Percentiles rank a stretch among this genome's conserved stretches.
Conservation (phyloP, 2,113 vertebrate genomes). For the Crotalus helleri region DNA sequence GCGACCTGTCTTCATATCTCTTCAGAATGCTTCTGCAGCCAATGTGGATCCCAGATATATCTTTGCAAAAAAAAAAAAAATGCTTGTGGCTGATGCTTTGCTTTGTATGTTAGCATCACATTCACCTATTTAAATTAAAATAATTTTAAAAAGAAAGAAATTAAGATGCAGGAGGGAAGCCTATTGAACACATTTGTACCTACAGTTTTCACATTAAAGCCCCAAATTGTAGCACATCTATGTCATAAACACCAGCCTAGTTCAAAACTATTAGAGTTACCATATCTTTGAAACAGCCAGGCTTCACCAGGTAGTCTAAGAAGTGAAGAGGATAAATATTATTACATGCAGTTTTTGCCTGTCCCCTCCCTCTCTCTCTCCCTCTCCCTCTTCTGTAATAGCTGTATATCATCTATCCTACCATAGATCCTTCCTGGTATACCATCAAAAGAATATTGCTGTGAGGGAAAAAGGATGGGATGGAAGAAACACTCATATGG, state of each 20-base stretch:
- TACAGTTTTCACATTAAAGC: not conserved
- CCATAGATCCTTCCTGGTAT: not conserved
- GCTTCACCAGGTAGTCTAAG: not conserved
- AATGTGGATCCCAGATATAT: not conserved
- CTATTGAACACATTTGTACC: not conserved
- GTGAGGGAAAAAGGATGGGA: not conserved
- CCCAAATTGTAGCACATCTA: not conserved
- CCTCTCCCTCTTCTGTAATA: not conserved
- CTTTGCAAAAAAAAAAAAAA: not conserved
- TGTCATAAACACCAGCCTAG: not conserved
- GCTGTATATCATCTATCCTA: not conserved
- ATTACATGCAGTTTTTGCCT: not conserved
- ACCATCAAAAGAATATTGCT: not conserved
- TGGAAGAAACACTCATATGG: not conserved
- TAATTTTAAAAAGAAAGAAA: not conserved
- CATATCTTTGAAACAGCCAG: not conserved
- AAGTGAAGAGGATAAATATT: not conserved
- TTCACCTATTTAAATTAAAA: not conserved
- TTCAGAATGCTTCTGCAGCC: not conserved
- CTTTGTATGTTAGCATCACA: not conserved
- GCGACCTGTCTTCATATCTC: not conserved
- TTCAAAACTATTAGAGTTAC: not conserved
- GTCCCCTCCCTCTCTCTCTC: not conserved
- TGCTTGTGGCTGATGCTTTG: not conserved
- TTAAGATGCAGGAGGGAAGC: not conserved